These are phyloP conservation scores for Haliclona indistincta DNA, from an alignment of 37 sponge, comb jelly and placozoan genomes.

Conservation along the genomic window DNA sequence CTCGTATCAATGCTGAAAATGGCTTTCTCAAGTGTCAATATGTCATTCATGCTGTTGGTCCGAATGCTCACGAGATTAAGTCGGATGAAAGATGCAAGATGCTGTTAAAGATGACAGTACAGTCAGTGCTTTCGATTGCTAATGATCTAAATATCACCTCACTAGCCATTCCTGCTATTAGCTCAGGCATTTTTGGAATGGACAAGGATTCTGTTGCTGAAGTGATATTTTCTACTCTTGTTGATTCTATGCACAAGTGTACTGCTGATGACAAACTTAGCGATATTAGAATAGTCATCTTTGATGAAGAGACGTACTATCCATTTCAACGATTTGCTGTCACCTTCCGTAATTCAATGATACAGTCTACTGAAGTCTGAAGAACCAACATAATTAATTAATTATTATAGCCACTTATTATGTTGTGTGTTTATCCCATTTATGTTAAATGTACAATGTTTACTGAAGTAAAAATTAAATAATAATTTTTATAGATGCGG, in stretches of 20 bases:
- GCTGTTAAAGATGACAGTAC: background rate
- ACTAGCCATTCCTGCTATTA: background rate
- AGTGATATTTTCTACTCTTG: background rate
- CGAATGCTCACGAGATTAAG: background rate
- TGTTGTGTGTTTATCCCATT: no score
- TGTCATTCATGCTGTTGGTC: slow-evolving; percentile 10
- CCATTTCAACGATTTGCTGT: background rate
- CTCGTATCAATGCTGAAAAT: background rate
- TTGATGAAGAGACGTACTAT: background rate
- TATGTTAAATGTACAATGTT: no score
- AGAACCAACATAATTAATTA: no score
- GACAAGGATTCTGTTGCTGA: background rate
- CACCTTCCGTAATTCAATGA: no score
- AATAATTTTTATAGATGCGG: no score
- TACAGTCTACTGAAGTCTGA: no score
- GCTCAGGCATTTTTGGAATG: background rate
- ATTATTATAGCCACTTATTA: no score
- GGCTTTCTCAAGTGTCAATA: background rate
- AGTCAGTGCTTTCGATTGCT: background rate
- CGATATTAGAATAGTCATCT: background rate
- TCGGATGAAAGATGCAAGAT: background rate
- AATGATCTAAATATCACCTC: background rate
- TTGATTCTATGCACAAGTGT: background rate
- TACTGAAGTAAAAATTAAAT: no score
- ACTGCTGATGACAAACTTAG: background rate